Percentiles rank a stretch among this genome's conserved stretches.
Evolutionary conservation across 2,113 vertebrate species (phyloP).

Genomic region (Antigone vipio): DNA sequence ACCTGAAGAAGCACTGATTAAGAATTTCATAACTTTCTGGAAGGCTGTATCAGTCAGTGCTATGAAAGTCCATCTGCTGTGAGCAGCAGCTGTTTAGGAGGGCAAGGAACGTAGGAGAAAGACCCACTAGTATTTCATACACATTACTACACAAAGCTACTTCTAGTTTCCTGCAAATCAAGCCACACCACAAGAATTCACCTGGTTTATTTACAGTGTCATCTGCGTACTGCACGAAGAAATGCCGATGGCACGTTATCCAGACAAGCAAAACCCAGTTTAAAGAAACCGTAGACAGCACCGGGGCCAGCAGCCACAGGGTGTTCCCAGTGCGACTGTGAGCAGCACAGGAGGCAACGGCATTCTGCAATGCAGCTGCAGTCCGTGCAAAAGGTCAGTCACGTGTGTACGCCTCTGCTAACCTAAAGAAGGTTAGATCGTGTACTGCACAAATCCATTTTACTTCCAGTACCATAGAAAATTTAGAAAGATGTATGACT

Average conservation of each 20-base stretch:
- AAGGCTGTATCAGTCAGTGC: background rate
- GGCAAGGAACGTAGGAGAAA: background rate
- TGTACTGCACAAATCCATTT: background rate
- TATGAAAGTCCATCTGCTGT: background rate
- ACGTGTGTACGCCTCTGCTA: background rate
- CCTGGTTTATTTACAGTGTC: constrained; percentile 19
- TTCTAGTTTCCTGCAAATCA: background rate
- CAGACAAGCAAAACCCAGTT: background rate
- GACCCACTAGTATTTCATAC: background rate
- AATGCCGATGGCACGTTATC: background rate
- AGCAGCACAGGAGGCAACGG: background rate
- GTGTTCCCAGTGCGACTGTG: background rate
- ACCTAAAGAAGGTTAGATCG: background rate
- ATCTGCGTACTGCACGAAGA: background rate
- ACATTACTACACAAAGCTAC: background rate
- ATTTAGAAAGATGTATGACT: background rate
- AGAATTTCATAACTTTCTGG: background rate
- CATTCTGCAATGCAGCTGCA: background rate
- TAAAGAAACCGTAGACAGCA: background rate
- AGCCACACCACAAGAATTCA: constrained; percentile 9
- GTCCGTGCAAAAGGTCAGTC: background rate
- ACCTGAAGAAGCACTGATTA: background rate
- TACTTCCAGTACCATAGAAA: background rate
- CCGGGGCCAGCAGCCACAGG: background rate
- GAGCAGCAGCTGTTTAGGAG: constrained; percentile 25